Evolutionary conservation across 2,113 vertebrate species (phyloP).

Genomic region (Sapajus apella): DNA sequence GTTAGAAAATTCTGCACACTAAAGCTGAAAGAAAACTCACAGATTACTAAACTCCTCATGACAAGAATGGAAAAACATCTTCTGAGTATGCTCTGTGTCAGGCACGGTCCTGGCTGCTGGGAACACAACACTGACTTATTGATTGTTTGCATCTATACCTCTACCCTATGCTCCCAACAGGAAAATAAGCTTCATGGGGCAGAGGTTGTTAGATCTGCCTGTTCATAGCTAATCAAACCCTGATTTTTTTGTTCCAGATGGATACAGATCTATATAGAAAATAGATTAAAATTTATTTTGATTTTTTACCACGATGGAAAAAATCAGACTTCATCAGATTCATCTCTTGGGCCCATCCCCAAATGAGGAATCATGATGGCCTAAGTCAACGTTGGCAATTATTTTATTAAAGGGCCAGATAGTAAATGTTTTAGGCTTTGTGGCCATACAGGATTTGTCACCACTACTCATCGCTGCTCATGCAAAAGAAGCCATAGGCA

Average conservation of each 20-base stretch:
- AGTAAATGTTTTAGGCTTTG: neutral
- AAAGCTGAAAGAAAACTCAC: neutral
- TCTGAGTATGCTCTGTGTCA: neutral
- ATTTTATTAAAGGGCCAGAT: neutral
- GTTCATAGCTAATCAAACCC: neutral
- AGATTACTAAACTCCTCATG: neutral
- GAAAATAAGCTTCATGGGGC: neutral
- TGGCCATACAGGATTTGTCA: neutral
- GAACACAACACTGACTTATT: neutral
- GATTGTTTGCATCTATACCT: neutral
- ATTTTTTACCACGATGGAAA: neutral
- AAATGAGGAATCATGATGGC: neutral
- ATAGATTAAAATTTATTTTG: no score
- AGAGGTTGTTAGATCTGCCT: neutral
- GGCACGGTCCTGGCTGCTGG: neutral
- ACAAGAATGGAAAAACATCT: neutral
- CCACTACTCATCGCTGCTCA: neutral
- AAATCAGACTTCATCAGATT: no score
- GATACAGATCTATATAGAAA: no score
- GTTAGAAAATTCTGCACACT: neutral
- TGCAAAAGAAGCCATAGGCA: neutral
- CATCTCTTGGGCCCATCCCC: no score
- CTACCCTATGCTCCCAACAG: neutral
- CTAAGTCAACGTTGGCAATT: neutral
- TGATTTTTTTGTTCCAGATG: neutral